Evolutionary conservation across 2,797 vertebrate species (phyloP).

Genomic region (Sylvilagus floridanus): DNA sequence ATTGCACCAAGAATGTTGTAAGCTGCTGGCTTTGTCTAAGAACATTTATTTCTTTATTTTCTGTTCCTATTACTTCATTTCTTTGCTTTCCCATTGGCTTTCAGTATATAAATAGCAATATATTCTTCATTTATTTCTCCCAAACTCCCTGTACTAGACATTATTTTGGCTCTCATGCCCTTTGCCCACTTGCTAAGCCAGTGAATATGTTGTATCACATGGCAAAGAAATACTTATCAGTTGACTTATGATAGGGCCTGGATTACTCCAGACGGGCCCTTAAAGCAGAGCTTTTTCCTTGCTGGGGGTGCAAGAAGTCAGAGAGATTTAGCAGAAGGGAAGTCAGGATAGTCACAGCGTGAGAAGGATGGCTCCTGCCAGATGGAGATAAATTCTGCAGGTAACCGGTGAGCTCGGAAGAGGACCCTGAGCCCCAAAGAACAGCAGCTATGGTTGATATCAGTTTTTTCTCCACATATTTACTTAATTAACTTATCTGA

Average conservation of each 20-base stretch:
- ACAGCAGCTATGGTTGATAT: background rate
- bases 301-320: background rate
- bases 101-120: background rate
- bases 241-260: background rate
- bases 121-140: background rate
- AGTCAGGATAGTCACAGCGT: constrained; percentile 1
- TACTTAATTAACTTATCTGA: too few relatives aligned
- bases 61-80: background rate
- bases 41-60: background rate
- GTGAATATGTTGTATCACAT: background rate
- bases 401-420: background rate
- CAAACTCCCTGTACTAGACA: background rate
- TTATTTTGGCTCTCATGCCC: background rate
- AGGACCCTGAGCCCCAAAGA: background rate
- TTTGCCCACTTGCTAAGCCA: background rate
- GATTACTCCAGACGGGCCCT: background rate
- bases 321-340: background rate
- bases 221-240: background rate
- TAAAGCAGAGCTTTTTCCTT: background rate
- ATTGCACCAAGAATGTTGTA: background rate
- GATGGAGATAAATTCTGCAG: background rate
- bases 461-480: too few relatives aligned
- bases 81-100: background rate
- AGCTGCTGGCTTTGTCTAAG: background rate
- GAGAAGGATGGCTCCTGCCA: background rate